Base-by-base conservation (phyloP, 1,140 invertebrate species). In the Glossosoma conforme region DNA sequence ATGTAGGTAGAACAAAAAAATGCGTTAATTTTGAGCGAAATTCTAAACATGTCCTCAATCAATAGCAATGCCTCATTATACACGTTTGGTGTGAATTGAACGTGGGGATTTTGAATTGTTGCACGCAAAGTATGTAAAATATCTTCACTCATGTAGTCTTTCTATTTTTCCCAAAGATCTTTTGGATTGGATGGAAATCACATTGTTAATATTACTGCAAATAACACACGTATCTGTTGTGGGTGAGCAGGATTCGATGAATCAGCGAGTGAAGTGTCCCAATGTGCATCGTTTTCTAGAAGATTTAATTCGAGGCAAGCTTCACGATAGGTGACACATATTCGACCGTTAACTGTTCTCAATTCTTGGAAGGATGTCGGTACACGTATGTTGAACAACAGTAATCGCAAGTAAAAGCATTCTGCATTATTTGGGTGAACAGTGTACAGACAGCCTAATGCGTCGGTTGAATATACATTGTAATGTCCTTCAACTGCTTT, bases 231-330 rank as follows among this genome's bases (percentile, higher is more conserved):
- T 3, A 41, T 46, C 30, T 44, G 30, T 1, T 61, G 59, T 48
- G 48, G 59, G 54, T 64, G 63, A 44, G 54, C 62, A 46, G n/a
- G n/a, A n/a, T 55, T 46, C 15, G 65, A 58, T 37, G 70, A 65
- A 37, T 69, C 68, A 22, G 63, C 62, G 61, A 75, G 72, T 59
- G 71, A 64, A 54, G 59, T 60, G 30, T 41, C 66, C 62, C 46
- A 77, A 66, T 62, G 47, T 38, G 65, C 62, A 59, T 65, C 64
- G 46, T 63, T 52, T 49, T 58, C 41, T 22, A 60, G 45, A 49
- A 58, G 43, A 15, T 41, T 59, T 47, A 51, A 52, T 52, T 58
- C 47, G 28, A 52, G 38, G 19, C 38, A 41, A 17, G 18, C 18
- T 4, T 41, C 20, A 2, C 4, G 2, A 19, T 41, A 41, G 10